Percentiles rank a stretch among this genome's conserved stretches.
phyloP scores from a whole-genome alignment of 2,888 invertebrate species.

The Erannis defoliaria region DNA sequence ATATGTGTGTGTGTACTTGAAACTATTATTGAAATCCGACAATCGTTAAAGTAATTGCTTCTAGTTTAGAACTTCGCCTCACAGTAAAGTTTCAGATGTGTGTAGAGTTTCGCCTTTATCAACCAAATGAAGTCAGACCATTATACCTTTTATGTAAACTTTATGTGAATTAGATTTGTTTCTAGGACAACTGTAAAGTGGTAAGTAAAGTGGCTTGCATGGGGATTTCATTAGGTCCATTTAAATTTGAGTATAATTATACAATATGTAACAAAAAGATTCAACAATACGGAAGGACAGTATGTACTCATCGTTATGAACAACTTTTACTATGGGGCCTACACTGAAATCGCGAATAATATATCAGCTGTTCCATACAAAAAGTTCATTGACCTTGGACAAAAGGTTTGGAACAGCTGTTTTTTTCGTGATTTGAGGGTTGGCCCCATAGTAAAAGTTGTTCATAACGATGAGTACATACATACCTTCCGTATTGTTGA shows the following conservation, averaged over 20 bases:
- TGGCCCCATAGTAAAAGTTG: no score
- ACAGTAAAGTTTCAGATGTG: constrained; percentile 1
- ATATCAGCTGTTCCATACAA: no score
- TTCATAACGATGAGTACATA: no score
- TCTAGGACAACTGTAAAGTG: neutral
- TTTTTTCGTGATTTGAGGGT: no score
- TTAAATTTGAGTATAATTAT: constrained; percentile 5
- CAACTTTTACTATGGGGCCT: no score
- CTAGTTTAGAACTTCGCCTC: constrained; percentile 8
- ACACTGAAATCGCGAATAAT: no score
- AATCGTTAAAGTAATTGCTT: constrained; percentile 13
- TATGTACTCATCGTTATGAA: no score
- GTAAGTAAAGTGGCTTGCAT: constrained; percentile 1
- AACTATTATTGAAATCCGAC: neutral
- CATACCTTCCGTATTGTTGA: no score
- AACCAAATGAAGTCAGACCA: constrained; percentile 4
- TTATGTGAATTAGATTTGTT: constrained; percentile 17
- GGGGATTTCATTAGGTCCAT: constrained; percentile 9
- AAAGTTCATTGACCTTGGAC: no score
- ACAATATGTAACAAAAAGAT: no score
- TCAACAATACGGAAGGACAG: no score
- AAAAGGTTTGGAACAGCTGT: no score
- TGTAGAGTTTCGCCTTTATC: constrained; percentile 1
- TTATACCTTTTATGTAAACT: constrained; percentile 14
- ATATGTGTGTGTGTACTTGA: neutral